Percentiles rank a stretch among this genome's conserved stretches.
Conservation (phyloP, 2,797 vertebrate species). For the Danio kyathit region DNA sequence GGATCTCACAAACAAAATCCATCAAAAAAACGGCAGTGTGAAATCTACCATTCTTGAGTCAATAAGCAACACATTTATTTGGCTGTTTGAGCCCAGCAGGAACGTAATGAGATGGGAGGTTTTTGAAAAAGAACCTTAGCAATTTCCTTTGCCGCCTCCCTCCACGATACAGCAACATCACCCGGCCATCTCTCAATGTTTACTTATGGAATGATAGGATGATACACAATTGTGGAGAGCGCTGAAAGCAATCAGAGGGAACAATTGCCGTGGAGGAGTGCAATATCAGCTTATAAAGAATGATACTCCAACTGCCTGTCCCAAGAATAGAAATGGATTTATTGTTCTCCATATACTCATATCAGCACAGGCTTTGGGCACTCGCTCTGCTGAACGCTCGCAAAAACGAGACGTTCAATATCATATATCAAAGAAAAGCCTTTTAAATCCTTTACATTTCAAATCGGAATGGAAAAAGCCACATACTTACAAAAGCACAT, state of each 20-base stretch:
- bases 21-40: slow-evolving; percentile 25
- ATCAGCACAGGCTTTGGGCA: slow-evolving; percentile 44
- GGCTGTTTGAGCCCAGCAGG: slow-evolving; percentile 16
- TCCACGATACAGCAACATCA: slow-evolving; percentile 36
- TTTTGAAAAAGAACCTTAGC: slow-evolving; percentile 47
- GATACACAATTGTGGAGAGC: slow-evolving; percentile 50
- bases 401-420: slow-evolving; percentile 24
- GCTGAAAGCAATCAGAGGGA: slow-evolving; percentile 76
- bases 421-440: slow-evolving; percentile 15
- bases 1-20: slow-evolving; percentile 26
- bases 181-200: slow-evolving; percentile 44
- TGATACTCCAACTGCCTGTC: slow-evolving; percentile 40
- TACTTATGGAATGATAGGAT: slow-evolving; percentile 46
- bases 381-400: slow-evolving; percentile 35
- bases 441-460: slow-evolving; percentile 28
- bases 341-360: slow-evolving; percentile 49
- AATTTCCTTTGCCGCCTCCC: slow-evolving; percentile 36
- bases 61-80: slow-evolving; percentile 40
- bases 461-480: too few species aligned
- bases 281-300: slow-evolving; percentile 51
- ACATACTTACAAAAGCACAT: too few species aligned
- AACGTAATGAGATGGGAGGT: slow-evolving; percentile 51
- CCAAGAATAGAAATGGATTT: slow-evolving; percentile 50
- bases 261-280: slow-evolving; percentile 45
- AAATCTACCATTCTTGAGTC: slow-evolving; percentile 32